Percentiles rank a stretch among this genome's conserved stretches.
Evolutionary conservation across 2,888 invertebrate genomes (phyloP).

Genomic region (Pristionchus exspectatus): DNA sequence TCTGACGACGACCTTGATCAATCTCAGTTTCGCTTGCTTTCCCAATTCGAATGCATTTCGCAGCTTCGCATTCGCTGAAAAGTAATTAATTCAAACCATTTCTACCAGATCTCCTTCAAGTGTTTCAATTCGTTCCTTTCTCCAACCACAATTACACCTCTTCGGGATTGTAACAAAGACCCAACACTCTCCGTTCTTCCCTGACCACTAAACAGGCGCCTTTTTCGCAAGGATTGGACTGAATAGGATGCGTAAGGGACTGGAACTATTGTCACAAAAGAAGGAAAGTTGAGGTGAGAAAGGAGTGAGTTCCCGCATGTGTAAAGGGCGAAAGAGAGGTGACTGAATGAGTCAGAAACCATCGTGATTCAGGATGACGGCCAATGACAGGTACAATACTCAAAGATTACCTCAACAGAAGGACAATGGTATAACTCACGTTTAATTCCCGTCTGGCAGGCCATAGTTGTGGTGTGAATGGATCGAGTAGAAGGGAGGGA

Average conservation of each 20-base stretch:
- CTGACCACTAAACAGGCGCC: slow-evolving; percentile 33
- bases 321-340: slow-evolving; percentile 21
- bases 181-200: background rate
- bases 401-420: background rate
- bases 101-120: background rate
- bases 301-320: slow-evolving; percentile 36
- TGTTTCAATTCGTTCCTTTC: background rate
- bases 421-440: slow-evolving; percentile 60
- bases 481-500: slow-evolving; percentile 41
- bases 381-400: background rate
- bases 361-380: background rate
- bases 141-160: background rate
- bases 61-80: slow-evolving; percentile 76
- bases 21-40: slow-evolving; percentile 75
- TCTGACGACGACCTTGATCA: slow-evolving; percentile 77
- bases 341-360: slow-evolving; percentile 35
- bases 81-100: background rate
- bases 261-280: slow-evolving; percentile 44
- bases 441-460: slow-evolving; percentile 77
- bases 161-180: slow-evolving; percentile 7
- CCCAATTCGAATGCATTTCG: slow-evolving; percentile 75
- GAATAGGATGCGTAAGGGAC: slow-evolving; percentile 14
- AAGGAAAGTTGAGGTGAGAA: slow-evolving; percentile 35
- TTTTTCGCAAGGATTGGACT: slow-evolving; percentile 11
- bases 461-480: slow-evolving; percentile 63